phyloP scores from a whole-genome alignment of 2,797 vertebrate genomes.

The Zalophus californianus region DNA sequence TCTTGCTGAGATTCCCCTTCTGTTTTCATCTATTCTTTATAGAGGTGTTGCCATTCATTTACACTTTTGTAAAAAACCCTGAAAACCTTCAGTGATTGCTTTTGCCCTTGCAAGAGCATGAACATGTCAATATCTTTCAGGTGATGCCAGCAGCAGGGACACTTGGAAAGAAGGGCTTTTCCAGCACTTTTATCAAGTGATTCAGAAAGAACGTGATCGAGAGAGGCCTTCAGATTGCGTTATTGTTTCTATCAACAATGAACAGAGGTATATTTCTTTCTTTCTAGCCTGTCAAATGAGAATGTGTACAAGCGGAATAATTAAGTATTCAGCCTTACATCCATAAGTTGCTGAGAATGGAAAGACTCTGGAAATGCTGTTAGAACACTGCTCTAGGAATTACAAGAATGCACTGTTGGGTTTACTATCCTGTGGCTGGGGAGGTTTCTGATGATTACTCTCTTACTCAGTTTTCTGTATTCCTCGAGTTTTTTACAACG shows the following conservation, averaged over 20 bases:
- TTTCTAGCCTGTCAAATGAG: neutral
- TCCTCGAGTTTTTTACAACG: neutral
- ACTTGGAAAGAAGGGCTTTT: slow-evolving; percentile 87
- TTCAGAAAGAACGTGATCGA: slow-evolving; percentile 86
- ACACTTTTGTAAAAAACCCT: neutral
- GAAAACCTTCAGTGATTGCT: neutral
- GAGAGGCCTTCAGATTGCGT: slow-evolving; percentile 88
- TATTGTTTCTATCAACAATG: slow-evolving; percentile 89
- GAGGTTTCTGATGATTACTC: neutral
- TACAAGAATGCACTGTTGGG: neutral
- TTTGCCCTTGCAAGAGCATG: neutral
- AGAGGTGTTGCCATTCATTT: neutral
- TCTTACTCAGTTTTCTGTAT: neutral
- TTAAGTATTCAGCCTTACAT: neutral
- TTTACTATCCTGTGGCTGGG: neutral
- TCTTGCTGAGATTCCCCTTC: neutral
- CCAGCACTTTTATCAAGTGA: slow-evolving; percentile 88
- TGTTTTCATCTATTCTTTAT: neutral
- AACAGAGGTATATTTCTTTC: slow-evolving; percentile 88
- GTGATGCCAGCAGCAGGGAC: slow-evolving; percentile 56
- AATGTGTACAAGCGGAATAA: neutral
- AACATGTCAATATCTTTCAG: slow-evolving; percentile 66
- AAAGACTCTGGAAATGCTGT: neutral
- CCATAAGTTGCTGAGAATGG: neutral
- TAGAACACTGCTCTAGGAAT: neutral